Conservation (phyloP, 2,888 invertebrate genomes). For the Yponomeuta plumbellus region DNA sequence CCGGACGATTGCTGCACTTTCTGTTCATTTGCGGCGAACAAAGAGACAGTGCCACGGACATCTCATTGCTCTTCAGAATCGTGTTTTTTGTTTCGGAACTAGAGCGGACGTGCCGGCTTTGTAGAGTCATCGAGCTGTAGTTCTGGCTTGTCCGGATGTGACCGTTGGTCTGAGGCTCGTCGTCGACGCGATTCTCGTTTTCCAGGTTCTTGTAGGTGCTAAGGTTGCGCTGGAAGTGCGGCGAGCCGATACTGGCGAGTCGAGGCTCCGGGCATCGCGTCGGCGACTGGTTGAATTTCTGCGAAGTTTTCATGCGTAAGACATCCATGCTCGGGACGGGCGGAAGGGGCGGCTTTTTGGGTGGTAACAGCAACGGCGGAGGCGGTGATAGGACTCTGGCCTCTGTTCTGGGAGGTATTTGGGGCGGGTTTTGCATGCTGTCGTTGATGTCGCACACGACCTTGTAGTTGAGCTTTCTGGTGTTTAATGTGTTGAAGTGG, state of each 20-base stretch:
- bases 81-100: slow-evolving; percentile 68
- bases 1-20: slow-evolving; percentile 64
- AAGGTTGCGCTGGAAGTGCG: slow-evolving; percentile 77
- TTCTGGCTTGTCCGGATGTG: slow-evolving; percentile 42
- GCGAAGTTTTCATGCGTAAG: slow-evolving; percentile 72
- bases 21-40: slow-evolving; percentile 77
- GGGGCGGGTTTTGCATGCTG: slow-evolving; percentile 58
- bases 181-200: slow-evolving; percentile 55
- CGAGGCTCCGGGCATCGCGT: slow-evolving; percentile 65
- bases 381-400: slow-evolving; percentile 60
- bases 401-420: slow-evolving; percentile 71
- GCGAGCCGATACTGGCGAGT: slow-evolving; percentile 79
- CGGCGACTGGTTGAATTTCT: slow-evolving; percentile 53
- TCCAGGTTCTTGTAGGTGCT: slow-evolving; percentile 78
- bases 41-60: slow-evolving; percentile 60
- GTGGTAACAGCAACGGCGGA: slow-evolving; percentile 76
- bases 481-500: slow-evolving; percentile 66
- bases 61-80: slow-evolving; percentile 65
- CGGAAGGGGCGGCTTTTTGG: slow-evolving; percentile 84
- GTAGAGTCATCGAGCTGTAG: slow-evolving; percentile 62
- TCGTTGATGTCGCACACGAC: slow-evolving; percentile 67
- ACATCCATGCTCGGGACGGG: slow-evolving; percentile 81
- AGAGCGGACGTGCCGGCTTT: slow-evolving; percentile 63
- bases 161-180: slow-evolving; percentile 33
- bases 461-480: slow-evolving; percentile 63